Conservation (phyloP, 2,888 invertebrate species). For the Drosophila borealis region DNA sequence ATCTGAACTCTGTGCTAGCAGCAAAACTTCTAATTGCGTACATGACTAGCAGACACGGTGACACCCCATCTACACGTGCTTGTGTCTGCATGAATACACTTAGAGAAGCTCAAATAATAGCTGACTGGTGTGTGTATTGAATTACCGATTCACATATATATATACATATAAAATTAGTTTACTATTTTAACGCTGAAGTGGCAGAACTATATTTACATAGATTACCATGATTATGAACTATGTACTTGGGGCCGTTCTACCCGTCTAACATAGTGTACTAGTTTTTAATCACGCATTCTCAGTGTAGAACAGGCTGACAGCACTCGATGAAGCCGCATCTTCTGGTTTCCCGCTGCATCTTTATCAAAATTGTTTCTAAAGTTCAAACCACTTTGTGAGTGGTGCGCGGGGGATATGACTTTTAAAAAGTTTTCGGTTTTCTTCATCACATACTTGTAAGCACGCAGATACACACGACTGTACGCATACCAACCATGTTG, state of each 20-base stretch:
- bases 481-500: conserved; percentile 35
- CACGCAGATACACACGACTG: conserved; percentile 11
- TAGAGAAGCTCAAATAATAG: conserved; percentile 10
- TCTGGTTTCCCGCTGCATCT: conserved; percentile 67
- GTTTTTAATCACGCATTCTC: conserved; percentile 6
- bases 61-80: conserved; percentile 7
- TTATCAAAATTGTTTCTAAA: conserved; percentile 80
- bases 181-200: too few relatives aligned
- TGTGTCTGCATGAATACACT: conserved; percentile 38
- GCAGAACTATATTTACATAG: neutral
- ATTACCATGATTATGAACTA: neutral
- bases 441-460: conserved; percentile 28
- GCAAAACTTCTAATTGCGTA: conserved; percentile 82
- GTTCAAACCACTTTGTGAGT: conserved; percentile 78
- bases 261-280: too few relatives aligned
- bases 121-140: too few relatives aligned
- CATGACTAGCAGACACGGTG: conserved; percentile 75
- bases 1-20: conserved; percentile 58
- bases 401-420: conserved; percentile 68
- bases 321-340: conserved; percentile 16
- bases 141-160: neutral
- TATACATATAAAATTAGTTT: neutral
- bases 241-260: too few relatives aligned
- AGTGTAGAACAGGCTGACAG: conserved; percentile 41
- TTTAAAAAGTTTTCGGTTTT: conserved; percentile 72